A percentile compares a stretch with the other conserved stretches of the same genome.
Evolutionary conservation across 2,113 vertebrate genomes (phyloP).

Genomic region (Tinamus guttatus): DNA sequence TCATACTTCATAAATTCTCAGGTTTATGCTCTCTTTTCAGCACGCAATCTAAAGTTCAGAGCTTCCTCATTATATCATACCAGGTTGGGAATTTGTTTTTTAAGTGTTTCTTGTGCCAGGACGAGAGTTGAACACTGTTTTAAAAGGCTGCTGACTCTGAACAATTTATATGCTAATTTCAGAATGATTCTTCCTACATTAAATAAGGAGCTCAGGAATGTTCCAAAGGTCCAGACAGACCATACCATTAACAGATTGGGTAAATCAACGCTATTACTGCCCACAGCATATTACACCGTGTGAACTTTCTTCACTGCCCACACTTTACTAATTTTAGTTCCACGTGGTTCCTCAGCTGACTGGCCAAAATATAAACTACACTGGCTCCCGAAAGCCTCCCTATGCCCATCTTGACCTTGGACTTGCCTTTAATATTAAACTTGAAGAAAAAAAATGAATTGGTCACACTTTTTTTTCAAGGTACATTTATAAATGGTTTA

Average conservation of each 20-base stretch:
- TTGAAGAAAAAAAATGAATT: not conserved
- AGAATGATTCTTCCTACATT: conserved; percentile 70
- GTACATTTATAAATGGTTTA: conserved; percentile 59
- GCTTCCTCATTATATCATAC: not conserved
- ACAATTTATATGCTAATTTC: conserved; percentile 79
- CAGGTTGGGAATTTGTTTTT: not conserved
- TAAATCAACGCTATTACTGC: conserved; percentile 33
- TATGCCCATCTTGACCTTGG: conserved; percentile 69
- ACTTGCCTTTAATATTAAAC: conserved; percentile 39
- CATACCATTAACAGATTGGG: conserved; percentile 58
- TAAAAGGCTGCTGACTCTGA: conserved; percentile 65
- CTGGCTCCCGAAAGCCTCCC: conserved; percentile 23
- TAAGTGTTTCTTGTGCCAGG: conserved; percentile 3
- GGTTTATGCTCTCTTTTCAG: not conserved
- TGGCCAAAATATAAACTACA: conserved; percentile 49
- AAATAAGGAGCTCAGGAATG: conserved; percentile 77
- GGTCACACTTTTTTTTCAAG: conserved; percentile 5
- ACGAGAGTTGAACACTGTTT: conserved; percentile 9
- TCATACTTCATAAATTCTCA: not conserved
- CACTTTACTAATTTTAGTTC: conserved; percentile 50
- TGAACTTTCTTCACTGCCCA: conserved; percentile 49
- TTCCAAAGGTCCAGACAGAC: conserved; percentile 79
- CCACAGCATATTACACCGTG: conserved; percentile 37
- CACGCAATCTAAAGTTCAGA: not conserved
- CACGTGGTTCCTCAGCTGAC: conserved; percentile 75